Base-by-base conservation (phyloP, 1,140 invertebrate species). In the Mamestra configurata region DNA sequence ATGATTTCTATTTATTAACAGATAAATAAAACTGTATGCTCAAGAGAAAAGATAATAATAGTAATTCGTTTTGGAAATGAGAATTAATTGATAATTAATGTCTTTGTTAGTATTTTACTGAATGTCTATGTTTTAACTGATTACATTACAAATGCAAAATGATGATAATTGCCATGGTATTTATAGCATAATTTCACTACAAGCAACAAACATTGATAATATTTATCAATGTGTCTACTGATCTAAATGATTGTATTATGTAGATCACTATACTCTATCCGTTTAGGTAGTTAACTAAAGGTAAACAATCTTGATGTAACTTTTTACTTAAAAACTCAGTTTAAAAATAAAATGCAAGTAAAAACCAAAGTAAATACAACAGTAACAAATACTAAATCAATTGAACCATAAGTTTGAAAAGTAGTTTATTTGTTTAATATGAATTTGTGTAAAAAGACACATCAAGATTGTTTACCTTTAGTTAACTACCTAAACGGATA, bases 191-290 rank as follows among this genome's bases (percentile, higher is more conserved):
- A 53, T 22, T 53, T 53, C 3, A 22, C n/a, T 53, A 22, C 18
- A 53, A 7, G n/a, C 5, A 4, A 18, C n/a, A 51, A 51, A 53
- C 20, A 53, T 22, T 53, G 51, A 55, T 55, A 55, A 55, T 22
- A 10, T 55, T 55, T 55, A 55, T 55, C 53, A 55, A 55, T 55
- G 2, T 55, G 22, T 55, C 8, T 11, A 10, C 53, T 55, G 53
- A 55, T 55, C 53, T 24, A 55, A 24, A 24, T 24, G 53, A 55
- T 27, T 55, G 24, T 24, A 24, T 24, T 5, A 55, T 55, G 20
- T 53, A 22, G 10, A 0, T 20, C 7, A 4, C 0, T 53, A 1
- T 0, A 46, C 13, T 1, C 11, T 46, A 15, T 46, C 43, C 13
- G 15, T 46, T 31, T 31, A 5, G 5, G 5, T 31, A 31, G 27